Base-by-base conservation (phyloP, 2,797 vertebrate genomes). In the Chanos chanos region DNA sequence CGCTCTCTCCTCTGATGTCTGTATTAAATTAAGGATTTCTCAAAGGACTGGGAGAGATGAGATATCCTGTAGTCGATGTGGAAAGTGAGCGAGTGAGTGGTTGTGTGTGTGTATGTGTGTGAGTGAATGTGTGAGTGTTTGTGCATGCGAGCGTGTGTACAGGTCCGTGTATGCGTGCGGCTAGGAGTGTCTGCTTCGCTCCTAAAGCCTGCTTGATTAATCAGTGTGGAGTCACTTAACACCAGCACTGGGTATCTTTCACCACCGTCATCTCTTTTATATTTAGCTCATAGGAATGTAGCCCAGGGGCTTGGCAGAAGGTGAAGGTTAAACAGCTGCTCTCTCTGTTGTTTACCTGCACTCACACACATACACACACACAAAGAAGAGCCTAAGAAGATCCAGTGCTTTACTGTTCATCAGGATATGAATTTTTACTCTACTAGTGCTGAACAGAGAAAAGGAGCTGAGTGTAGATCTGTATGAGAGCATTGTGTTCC, bases 241-340 rank as follows among this genome's bases (percentile, higher is more conserved):
- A 70, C 76, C 62, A 28, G 66, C 66, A 49, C 39, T 49, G 44
- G 57, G 66, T 59, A 81, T 86, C 70, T 81, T 77, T 72, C 66
- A 2, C 50, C 66, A 69, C 64, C 73, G 74, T 79, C 78, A 74
- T 27, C 16, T 48, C 49, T 48, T 77, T 16, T 90, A 85, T 85
- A 87, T 89, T 89, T 89, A 89, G 86, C 83, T 44, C 67, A 54
- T 70, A 59, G 64, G 79, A 80, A 86, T 86, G 75, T 74, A 39
- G 73, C 73, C 74, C 72, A 74, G 62, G 73, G 68, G 62, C 68
- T n/a, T 76, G 58, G 54, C 37, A 52, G 12, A 45, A 28, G 74
- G 70, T 66, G 74, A 79, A 73, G 75, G 64, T 61, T 74, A 59
- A 78, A 39, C 77, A 79, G 70, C 75, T 63, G 66, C 56, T 45